Evolutionary conservation across 2,113 vertebrate genomes (phyloP).

Genomic region (Cyanoderma ruficeps): DNA sequence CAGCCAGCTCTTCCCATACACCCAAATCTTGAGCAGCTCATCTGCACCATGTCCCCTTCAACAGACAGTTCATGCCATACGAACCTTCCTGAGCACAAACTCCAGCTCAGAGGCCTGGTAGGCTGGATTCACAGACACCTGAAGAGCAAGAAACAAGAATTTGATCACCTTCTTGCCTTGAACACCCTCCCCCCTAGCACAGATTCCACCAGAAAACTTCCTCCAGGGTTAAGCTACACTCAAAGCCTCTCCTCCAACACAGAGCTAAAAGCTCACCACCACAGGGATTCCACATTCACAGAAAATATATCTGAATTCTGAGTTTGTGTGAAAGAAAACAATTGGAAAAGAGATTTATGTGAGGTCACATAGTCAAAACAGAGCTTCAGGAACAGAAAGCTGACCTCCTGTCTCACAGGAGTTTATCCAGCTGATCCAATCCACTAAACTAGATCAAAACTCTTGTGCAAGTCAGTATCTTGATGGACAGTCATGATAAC

Average conservation of each 20-base stretch:
- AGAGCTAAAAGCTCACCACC: background rate
- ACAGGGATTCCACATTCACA: background rate
- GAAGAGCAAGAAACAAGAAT: background rate
- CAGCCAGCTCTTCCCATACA: background rate
- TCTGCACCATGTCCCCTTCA: background rate
- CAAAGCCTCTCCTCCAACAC: background rate
- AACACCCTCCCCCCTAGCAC: background rate
- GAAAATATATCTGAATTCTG: background rate
- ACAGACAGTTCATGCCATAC: background rate
- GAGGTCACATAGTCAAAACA: background rate
- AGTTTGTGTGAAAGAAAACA: background rate
- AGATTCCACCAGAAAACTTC: background rate
- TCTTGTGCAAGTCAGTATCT: background rate
- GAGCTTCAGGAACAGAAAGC: background rate
- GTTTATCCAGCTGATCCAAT: background rate
- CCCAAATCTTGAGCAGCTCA: background rate
- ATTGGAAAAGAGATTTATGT: background rate
- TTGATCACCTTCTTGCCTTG: background rate
- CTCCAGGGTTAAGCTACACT: background rate
- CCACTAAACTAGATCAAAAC: background rate
- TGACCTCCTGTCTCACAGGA: background rate
- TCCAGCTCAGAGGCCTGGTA: conserved; percentile 87
- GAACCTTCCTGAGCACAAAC: conserved; percentile 83
- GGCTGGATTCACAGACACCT: conserved; percentile 94
- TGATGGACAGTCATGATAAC: background rate